Percentiles rank a stretch among this genome's conserved stretches.
Evolutionary conservation across 2,888 invertebrate genomes (phyloP).

Genomic region (Camptogramma bilineatum): DNA sequence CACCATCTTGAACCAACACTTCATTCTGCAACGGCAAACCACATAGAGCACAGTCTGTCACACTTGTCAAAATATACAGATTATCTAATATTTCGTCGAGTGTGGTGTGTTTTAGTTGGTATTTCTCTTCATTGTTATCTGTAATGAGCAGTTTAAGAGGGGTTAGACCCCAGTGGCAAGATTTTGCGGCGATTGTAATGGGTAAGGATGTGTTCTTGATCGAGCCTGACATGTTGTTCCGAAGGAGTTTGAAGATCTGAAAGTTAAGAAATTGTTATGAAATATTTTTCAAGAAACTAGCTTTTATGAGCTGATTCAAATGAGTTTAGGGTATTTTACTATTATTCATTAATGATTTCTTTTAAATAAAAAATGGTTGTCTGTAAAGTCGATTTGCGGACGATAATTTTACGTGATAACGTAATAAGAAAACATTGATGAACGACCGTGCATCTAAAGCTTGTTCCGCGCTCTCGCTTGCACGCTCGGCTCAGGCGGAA

Average conservation of each 20-base stretch:
- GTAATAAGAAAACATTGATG: no score
- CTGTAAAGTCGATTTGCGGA: no score
- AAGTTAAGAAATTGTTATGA: conserved; percentile 35
- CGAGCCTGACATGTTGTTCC: conserved; percentile 58
- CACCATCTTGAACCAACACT: conserved; percentile 86
- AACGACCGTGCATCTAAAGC: no score
- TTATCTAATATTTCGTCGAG: conserved; percentile 61
- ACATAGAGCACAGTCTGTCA: conserved; percentile 82
- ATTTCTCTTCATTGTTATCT: conserved; percentile 37
- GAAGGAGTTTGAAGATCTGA: conserved; percentile 74
- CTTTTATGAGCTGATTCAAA: no score
- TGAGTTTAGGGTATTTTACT: no score
- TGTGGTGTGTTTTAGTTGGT: conserved; percentile 48
- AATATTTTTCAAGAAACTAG: conserved; percentile 5
- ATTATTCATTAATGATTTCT: no score
- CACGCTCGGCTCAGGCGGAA: no score
- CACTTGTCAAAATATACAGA: conserved; percentile 36
- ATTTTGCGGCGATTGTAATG: conserved; percentile 70
- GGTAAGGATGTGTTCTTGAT: conserved; percentile 77
- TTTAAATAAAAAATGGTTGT: no score
- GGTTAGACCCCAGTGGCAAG: conserved; percentile 82
- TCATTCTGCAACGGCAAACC: conserved; percentile 86
- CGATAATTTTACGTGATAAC: no score
- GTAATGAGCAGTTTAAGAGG: conserved; percentile 44
- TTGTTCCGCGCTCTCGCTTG: no score